These are phyloP conservation scores for Nerophis lumbriciformis DNA, from an alignment of 2,113 vertebrate genomes.

Conservation along the genomic window DNA sequence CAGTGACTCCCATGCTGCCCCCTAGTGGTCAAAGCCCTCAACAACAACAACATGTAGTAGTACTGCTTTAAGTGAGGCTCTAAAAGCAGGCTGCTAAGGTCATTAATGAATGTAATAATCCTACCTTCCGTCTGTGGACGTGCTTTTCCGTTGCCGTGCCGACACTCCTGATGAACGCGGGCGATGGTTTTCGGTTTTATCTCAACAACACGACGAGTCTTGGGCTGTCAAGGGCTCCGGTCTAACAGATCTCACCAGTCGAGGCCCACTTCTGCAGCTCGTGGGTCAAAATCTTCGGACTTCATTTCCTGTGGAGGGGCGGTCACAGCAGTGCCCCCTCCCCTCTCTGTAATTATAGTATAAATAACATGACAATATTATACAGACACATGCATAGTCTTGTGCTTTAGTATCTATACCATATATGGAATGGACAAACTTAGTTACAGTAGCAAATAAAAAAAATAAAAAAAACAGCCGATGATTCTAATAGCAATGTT, in stretches of 20 bases:
- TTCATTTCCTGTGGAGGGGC: slow-evolving; percentile 53
- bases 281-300: slow-evolving; percentile 57
- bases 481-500: slow-evolving; percentile 74
- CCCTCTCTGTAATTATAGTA: slow-evolving; percentile 73
- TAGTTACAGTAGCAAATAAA: slow-evolving; percentile 75
- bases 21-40: slow-evolving; percentile 15
- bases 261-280: slow-evolving; percentile 28
- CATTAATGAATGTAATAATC: slow-evolving; percentile 73
- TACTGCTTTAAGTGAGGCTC: background rate
- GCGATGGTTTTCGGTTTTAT: slow-evolving; percentile 15
- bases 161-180: slow-evolving; percentile 18
- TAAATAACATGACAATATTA: slow-evolving; percentile 74
- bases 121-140: slow-evolving; percentile 40
- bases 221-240: slow-evolving; percentile 68
- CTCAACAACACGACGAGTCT: slow-evolving; percentile 12
- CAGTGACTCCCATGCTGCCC: slow-evolving; percentile 31
- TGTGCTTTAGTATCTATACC: slow-evolving; percentile 78
- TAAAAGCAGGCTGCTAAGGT: slow-evolving; percentile 68
- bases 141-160: slow-evolving; percentile 42
- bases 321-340: slow-evolving; percentile 66
- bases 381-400: slow-evolving; percentile 70
- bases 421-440: slow-evolving; percentile 80
- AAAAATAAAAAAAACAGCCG: slow-evolving; percentile 54
- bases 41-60: background rate
- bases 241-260: slow-evolving; percentile 44